Conservation (phyloP, 2,888 invertebrate genomes). For the Philopedon plagiatum region DNA sequence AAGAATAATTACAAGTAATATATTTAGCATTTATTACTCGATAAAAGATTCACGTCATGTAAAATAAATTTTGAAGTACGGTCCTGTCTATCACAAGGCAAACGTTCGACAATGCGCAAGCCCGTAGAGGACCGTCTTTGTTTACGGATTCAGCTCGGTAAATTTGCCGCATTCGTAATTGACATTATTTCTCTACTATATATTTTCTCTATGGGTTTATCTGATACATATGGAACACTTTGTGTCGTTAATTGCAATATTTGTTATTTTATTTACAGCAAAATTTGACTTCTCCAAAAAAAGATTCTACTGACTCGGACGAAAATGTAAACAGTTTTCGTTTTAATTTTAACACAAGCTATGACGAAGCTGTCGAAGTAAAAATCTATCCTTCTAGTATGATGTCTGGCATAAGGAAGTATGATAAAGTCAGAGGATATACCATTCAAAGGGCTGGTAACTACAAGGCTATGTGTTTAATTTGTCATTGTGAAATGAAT, state of each 20-base stretch:
- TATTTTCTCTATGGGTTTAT: too few relatives aligned
- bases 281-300: not conserved
- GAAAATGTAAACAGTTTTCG: constrained; percentile 56
- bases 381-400: constrained; percentile 57
- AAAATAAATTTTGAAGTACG: too few relatives aligned
- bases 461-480: constrained; percentile 56
- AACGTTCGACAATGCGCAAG: too few relatives aligned
- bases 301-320: constrained; percentile 1
- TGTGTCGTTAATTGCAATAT: not conserved
- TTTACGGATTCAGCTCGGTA: too few relatives aligned
- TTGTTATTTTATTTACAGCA: not conserved
- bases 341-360: constrained; percentile 54
- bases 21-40: too few relatives aligned
- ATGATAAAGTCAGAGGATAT: constrained; percentile 54
- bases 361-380: constrained; percentile 53
- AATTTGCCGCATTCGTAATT: too few relatives aligned
- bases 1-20: too few relatives aligned
- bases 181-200: too few relatives aligned
- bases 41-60: too few relatives aligned
- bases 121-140: too few relatives aligned
- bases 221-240: too few relatives aligned
- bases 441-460: constrained; percentile 55
- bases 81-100: too few relatives aligned
- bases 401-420: constrained; percentile 52
- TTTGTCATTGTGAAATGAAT: constrained; percentile 57